Conservation (phyloP, 2,113 vertebrate genomes). For the Plotosus lineatus region DNA sequence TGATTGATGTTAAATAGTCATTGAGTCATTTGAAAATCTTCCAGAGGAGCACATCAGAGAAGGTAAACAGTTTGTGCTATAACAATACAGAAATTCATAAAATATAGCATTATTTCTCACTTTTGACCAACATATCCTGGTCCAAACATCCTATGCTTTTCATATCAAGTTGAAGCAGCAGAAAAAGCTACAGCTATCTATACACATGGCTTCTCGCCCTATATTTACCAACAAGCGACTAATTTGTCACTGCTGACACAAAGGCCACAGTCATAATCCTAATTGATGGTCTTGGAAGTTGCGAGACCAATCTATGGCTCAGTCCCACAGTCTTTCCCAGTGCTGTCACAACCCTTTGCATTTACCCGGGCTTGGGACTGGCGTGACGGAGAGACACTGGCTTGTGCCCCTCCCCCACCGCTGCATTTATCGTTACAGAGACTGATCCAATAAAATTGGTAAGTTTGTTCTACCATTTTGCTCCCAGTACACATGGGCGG, state of each 20-base stretch:
- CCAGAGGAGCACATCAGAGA: background rate
- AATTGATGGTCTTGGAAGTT: slow-evolving; percentile 61
- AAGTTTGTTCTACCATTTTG: too few relatives aligned
- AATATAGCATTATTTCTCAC: slow-evolving; percentile 11
- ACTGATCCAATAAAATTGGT: too few relatives aligned
- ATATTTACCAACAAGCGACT: slow-evolving; percentile 47
- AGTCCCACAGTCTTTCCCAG: slow-evolving; percentile 58
- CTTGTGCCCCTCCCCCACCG: too few relatives aligned
- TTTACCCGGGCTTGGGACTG: too few relatives aligned
- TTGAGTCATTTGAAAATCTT: background rate
- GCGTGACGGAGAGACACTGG: too few relatives aligned
- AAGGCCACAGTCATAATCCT: slow-evolving; percentile 54
- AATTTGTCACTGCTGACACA: slow-evolving; percentile 60
- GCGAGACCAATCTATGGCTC: slow-evolving; percentile 56
- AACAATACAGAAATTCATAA: background rate
- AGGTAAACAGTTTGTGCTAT: background rate
- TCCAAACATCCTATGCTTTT: slow-evolving; percentile 1
- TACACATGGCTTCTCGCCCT: slow-evolving; percentile 39
- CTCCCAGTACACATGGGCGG: too few relatives aligned
- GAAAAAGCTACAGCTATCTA: slow-evolving; percentile 24
- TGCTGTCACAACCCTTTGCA: background rate
- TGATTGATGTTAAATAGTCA: background rate
- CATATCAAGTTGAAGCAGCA: slow-evolving; percentile 23
- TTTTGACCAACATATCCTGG: background rate
- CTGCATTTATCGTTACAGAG: too few relatives aligned